Conservation (phyloP, 1,140 invertebrate species). For the Caerostris extrusa region DNA sequence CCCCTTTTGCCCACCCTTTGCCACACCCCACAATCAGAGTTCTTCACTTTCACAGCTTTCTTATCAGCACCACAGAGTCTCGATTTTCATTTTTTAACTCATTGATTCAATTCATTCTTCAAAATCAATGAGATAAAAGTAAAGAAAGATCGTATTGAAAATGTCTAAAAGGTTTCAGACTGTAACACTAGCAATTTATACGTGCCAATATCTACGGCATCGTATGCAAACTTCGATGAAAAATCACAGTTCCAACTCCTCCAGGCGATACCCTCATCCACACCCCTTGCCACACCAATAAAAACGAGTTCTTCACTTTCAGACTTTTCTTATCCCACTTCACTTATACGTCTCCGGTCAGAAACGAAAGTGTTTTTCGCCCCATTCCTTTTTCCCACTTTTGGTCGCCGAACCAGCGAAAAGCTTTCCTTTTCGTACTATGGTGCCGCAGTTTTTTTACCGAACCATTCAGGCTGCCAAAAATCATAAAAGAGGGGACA, state of each 20-base stretch:
- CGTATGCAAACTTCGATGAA: neutral
- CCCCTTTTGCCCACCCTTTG: neutral
- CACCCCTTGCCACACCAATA: neutral
- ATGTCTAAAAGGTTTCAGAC: neutral
- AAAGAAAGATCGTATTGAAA: neutral
- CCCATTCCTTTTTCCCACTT: slow-evolving; percentile 56
- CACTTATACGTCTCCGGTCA: slow-evolving; percentile 48
- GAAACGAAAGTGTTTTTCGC: slow-evolving; percentile 70
- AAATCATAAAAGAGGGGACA: neutral
- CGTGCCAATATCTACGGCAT: neutral
- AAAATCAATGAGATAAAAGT: neutral
- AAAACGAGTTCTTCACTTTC: slow-evolving; percentile 9
- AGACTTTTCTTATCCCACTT: slow-evolving; percentile 19
- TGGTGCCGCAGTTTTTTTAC: too few relatives aligned
- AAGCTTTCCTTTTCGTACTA: too few relatives aligned
- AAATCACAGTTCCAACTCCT: too few relatives aligned
- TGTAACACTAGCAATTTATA: neutral
- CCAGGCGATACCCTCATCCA: neutral
- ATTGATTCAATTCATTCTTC: neutral
- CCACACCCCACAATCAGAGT: neutral
- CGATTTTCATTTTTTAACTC: neutral
- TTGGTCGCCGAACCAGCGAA: neutral
- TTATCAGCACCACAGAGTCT: neutral
- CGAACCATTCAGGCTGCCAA: neutral
- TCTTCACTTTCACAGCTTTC: slow-evolving; percentile 22